Conservation (phyloP, 2,113 vertebrate species). For the Capra hircus region DNA sequence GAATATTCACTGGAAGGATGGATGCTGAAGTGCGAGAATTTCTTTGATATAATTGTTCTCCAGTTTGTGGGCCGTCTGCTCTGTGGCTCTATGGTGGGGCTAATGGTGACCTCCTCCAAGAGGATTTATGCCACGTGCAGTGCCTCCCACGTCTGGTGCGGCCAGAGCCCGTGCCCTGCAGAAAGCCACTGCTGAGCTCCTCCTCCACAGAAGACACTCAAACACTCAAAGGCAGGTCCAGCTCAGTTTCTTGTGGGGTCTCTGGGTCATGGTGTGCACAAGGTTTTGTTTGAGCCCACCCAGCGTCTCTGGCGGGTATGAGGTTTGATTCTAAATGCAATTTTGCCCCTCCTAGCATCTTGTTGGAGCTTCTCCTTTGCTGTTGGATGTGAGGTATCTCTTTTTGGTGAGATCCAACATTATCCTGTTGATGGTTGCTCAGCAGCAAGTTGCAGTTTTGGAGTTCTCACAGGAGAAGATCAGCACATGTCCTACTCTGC, state of each 20-base stretch:
- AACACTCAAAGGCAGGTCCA: neutral
- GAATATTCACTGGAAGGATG: neutral
- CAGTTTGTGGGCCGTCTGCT: neutral
- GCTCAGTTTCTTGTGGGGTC: neutral
- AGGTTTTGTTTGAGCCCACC: neutral
- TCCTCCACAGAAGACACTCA: neutral
- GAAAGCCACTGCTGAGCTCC: neutral
- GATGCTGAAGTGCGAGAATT: neutral
- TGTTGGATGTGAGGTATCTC: neutral
- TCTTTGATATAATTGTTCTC: neutral
- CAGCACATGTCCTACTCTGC: neutral
- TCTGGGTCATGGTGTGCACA: neutral
- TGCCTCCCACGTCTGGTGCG: neutral
- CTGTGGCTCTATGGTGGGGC: neutral
- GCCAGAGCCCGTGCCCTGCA: neutral
- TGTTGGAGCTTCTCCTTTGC: neutral
- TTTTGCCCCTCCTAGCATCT: neutral
- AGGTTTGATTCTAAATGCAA: neutral
- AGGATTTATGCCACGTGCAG: neutral
- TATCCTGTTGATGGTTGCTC: neutral
- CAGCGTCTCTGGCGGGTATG: neutral
- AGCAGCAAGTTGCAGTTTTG: neutral
- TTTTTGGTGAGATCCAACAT: neutral
- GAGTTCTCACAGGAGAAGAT: neutral
- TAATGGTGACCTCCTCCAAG: neutral